Evolutionary conservation across 2,797 vertebrate species (phyloP), one percentile per base, ranked within the genome.

Genomic region (Centropyge bicolor): DNA sequence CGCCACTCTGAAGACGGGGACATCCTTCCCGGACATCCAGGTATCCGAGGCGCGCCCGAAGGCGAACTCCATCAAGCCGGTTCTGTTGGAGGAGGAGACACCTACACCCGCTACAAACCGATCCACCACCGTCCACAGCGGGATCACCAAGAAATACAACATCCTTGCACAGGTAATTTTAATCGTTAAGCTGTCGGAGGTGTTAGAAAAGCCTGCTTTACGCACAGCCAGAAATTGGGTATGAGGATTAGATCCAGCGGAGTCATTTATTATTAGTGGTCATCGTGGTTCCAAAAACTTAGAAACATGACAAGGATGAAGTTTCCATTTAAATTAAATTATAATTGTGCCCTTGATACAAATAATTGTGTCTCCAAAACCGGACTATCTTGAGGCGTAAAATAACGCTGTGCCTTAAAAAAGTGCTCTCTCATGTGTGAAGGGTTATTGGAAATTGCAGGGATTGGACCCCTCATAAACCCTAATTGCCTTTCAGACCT

Each of bases 31-130:
- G 27, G 27, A 31, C 27, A 31, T 31, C 27, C 97, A 97, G 90
- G 93, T 94, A 78, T 85, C 90, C 49, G 96, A 96, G 90, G 92
- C 93, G 86, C 94, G 95, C 85, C 94, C 97, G 62, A 97, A 97
- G 90, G 96, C 95, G 89, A 99, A 99, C 95, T 96, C 97, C 90
- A 99, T 99, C 95, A 98, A 97, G 91, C 96, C 97, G n/a, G 94
- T 93, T 83, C 90, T 95, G 89, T 69, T 92, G 91, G 97, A 94
- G 67, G 97, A 97, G 92, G 97, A 97, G 92, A 89, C 94, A 60
- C 96, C 96, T 46, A 96, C 95, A 51, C 94, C 95, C 81, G 88
- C 96, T 13, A 93, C 95, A 81, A 97, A 97, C 95, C 95, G 95
- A 82, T 92, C 96, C 65, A 87, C 88, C 63, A 70, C 89, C 27